Evolutionary conservation across 2,888 invertebrate species (phyloP), one percentile per base, ranked within the genome.

Genomic region (Carpatolechia fugitivella): DNA sequence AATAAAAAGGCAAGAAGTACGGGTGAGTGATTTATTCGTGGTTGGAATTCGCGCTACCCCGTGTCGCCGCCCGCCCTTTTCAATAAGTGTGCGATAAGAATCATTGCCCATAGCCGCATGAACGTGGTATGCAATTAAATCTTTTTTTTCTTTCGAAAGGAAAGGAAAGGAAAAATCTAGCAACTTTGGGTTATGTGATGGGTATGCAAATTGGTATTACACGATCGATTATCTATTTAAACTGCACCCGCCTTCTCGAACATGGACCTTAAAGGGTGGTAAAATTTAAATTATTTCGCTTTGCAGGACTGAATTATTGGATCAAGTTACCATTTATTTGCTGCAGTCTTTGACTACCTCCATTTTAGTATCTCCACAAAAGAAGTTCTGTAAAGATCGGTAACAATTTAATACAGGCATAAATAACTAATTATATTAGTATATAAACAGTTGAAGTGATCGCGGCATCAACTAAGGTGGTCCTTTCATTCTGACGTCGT

Each of bases 61-160:
- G 11, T 16, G 16, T n/a, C 33, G 33, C 29, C 29, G 76, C 73
- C 72, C 64, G 53, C 65, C 75, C 72, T 78, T 83, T 87, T 89
- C 87, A 87, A 89, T 88, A 87, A 86, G 76, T 74, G 64, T 61
- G 57, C 58, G 88, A 88, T 88, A 87, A 86, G 85, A 87, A 86
- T 84, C 87, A 84, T 85, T 80, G 84, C 82, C 68, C 63, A 52
- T 52, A 46, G 54, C 54, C 36, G 24, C 75, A 76, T 68, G 72
- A 69, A 59, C 64, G 63, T 65, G 74, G 76, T 74, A 83, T 82
- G 84, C 80, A 86, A 86, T 86, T 87, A 86, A 81, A 76, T 77
- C 24, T 44, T 44, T 29, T 44, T 20, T 44, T 29, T 44, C 44
- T 44, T 44, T 29, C 20, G n/a, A n/a, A n/a, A n/a, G n/a, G n/a